A percentile compares a stretch with the other conserved stretches of the same genome.
Evolutionary conservation across 2,113 vertebrate species (phyloP).

Genomic region (Bubo scandiacus): DNA sequence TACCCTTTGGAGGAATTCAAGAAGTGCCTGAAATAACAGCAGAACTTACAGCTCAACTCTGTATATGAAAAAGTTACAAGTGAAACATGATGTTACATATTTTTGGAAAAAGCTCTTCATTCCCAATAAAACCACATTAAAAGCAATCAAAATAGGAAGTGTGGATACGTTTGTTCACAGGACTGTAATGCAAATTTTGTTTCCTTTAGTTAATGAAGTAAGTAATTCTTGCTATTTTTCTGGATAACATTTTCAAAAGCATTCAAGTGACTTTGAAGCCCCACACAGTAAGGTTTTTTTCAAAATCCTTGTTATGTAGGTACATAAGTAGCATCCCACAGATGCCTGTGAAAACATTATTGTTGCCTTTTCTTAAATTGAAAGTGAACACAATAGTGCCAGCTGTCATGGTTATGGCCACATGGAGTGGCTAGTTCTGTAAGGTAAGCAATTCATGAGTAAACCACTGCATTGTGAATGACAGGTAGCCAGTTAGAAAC

Average conservation of each 20-base stretch:
- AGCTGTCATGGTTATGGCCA: not conserved
- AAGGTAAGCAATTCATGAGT: not conserved
- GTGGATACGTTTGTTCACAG: not conserved
- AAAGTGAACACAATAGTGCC: not conserved
- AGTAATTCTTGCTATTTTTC: not conserved
- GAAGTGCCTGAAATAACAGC: conserved; percentile 80
- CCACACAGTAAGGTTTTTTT: not conserved
- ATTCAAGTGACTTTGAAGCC: not conserved
- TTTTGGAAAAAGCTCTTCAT: not conserved
- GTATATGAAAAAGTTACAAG: not conserved
- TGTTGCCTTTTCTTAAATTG: not conserved
- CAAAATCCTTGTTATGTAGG: not conserved
- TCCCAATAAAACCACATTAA: not conserved
- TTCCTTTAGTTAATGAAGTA: not conserved
- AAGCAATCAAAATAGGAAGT: not conserved
- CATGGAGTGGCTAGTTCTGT: not conserved
- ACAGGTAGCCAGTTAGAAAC: not conserved
- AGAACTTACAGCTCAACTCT: not conserved
- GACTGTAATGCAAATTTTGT: not conserved
- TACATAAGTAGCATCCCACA: not conserved
- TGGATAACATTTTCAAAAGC: not conserved
- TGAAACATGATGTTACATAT: not conserved
- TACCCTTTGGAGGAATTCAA: conserved; percentile 95
- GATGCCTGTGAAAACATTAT: not conserved
- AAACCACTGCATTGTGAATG: not conserved